Base-by-base conservation (phyloP, 2,113 vertebrate genomes). In the Silurus asotus region DNA sequence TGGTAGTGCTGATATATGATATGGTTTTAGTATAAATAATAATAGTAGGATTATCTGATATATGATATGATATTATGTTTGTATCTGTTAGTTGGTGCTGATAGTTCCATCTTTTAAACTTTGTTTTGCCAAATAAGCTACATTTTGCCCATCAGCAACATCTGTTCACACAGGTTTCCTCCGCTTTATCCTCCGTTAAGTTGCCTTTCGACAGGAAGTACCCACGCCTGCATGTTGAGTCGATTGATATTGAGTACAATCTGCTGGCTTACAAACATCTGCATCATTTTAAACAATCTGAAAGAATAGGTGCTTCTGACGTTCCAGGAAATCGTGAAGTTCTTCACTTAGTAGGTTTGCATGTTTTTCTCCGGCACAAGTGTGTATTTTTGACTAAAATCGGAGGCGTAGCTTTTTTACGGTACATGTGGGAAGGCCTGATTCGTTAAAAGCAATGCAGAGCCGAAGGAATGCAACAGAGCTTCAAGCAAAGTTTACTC, bases 221-320 rank as follows among this genome's bases (percentile, higher is more conserved):
- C n/a, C 25, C 6, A 37, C 13, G 4, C 20, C 62, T 25, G 81
- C n/a, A 20, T 20, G 81, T 55, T 69, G 48, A 20, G 11, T 25
- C 28, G 23, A 28, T 13, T 25, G 0, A 15, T 82, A 20, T 13
- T 82, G 6, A 37, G 37, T 37, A 37, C 37, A 37, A 37, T 37
- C 37, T 37, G 37, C 37, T 37, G 37, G 37, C 37, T 37, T 7
- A 51, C 6, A 23, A 51, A 75, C n/a, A 74, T 49, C 70, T 19
- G 19, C 48, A 19, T 51, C 49, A 53, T 75, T 51, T 51, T 20
- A 75, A 75, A 75, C 20, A 20, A 14, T 53, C 49, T 25, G n/a
- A 67, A 7, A 1, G n/a, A 82, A 51, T 62, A 82, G 48, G 23
- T 82, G 80, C 61, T 81, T 64, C 37, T 65, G 80, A 25, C 19